These are phyloP conservation scores for Paguma larvata DNA, from an alignment of 2,797 vertebrate species.

Conservation along the genomic window DNA sequence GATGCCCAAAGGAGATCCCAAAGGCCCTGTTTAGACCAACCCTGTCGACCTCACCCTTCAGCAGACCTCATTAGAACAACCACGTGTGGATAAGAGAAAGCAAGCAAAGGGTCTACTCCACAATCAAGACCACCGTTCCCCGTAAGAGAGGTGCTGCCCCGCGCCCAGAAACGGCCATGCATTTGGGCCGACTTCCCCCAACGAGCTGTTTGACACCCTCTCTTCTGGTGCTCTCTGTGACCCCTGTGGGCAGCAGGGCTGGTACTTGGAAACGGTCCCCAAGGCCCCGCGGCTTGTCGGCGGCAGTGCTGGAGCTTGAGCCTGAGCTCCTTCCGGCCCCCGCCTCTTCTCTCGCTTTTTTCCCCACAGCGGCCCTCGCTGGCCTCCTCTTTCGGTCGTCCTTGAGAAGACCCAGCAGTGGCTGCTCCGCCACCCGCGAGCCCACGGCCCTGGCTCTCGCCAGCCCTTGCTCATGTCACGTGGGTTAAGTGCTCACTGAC, in stretches of 20 bases:
- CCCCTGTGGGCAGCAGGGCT: background rate
- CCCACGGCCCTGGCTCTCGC: background rate
- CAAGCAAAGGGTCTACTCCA: background rate
- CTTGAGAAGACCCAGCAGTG: background rate
- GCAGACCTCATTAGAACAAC: background rate
- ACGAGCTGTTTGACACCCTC: background rate
- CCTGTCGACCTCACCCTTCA: background rate
- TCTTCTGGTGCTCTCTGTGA: background rate
- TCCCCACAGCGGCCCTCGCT: background rate
- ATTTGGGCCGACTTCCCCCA: background rate
- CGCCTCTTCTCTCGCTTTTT: background rate
- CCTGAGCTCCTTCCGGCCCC: background rate
- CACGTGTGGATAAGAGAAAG: background rate
- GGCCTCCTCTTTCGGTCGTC: background rate
- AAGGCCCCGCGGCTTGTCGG: background rate
- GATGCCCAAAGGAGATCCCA: background rate
- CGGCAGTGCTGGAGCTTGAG: background rate
- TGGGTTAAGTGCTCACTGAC: conserved; percentile 17
- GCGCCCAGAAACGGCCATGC: fast-evolving
- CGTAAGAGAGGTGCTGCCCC: background rate
- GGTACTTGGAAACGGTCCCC: background rate
- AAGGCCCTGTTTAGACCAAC: background rate
- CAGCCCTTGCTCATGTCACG: background rate
- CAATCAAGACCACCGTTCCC: background rate
- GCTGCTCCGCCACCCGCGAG: background rate